Evolutionary conservation across 2,888 invertebrate genomes (phyloP), one percentile per base, ranked within the genome.

Genomic region (Gymnocheta viridis): DNA sequence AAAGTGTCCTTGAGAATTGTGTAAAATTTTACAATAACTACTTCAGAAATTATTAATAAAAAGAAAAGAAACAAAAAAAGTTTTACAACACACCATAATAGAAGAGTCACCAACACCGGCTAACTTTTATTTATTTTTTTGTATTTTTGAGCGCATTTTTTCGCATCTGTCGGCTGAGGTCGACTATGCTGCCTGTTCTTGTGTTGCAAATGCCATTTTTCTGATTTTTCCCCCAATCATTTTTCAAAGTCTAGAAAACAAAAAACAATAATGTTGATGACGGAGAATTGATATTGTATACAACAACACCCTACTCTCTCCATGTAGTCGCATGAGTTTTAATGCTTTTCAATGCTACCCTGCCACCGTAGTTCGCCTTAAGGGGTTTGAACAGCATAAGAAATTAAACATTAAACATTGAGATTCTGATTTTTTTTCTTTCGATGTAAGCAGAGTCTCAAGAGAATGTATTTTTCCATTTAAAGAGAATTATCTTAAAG

Each of bases 91-190:
- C 2, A 69, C 38, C 6, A 79, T 60, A 62, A 62, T 22, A 44
- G 62, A 84, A 84, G n/a, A n/a, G 84, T 84, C 80, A 83, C 80
- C 74, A 83, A 66, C 73, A 81, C 56, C 69, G 81, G 73, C 77
- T 64, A 69, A 73, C 67, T 67, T 67, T 35, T 60, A 22, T 22
- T 67, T 82, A 69, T 82, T 10, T 64, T 54, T 47, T 58, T 35
- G 27, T 62, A 54, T 24, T 66, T 79, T 84, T 81, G 73, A 84
- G 84, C 84, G 84, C 81, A 84, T 81, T 84, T 84, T 82, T 78
- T 76, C 54, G 81, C 84, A 84, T 84, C 84, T 84, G 84, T 77
- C 56, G 35, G 67, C 51, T 58, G 19, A 49, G 51, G 32, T 60
- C 66, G 51, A 60, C 66, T 79, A n/a, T n/a, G 72, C 64, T 73